phyloP scores from a whole-genome alignment of 2,113 vertebrate genomes.

The Crypturellus undulatus region DNA sequence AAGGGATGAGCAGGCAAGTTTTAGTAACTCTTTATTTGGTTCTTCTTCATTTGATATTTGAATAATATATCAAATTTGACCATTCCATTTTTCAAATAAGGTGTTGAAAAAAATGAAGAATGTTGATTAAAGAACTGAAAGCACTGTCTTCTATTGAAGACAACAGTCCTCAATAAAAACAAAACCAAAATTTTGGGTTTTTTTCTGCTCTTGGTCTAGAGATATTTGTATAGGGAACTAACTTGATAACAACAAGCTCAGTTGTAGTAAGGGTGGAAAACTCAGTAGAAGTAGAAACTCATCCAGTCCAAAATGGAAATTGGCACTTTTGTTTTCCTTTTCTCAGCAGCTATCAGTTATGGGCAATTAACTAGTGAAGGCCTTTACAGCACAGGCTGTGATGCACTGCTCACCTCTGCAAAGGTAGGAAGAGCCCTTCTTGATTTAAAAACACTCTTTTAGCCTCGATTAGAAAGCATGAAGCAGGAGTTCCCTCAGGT shows the following conservation, averaged over 20 bases:
- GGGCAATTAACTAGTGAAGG: background rate
- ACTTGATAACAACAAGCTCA: background rate
- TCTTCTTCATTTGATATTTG: background rate
- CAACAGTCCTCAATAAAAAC: background rate
- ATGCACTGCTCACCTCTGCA: background rate
- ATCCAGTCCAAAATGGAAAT: background rate
- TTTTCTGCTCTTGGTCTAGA: background rate
- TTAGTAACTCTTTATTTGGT: background rate
- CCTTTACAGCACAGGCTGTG: background rate
- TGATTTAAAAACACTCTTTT: background rate
- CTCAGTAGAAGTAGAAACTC: background rate
- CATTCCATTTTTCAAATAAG: background rate
- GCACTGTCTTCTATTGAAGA: background rate
- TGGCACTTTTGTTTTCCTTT: background rate
- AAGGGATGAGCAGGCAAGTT: conserved; percentile 52
- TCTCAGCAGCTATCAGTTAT: background rate
- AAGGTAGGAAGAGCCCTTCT: rapidly evolving
- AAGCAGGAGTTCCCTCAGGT: background rate
- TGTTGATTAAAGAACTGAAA: background rate
- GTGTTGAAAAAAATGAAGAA: background rate
- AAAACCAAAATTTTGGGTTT: background rate
- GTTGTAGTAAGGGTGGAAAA: background rate
- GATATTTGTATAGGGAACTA: background rate
- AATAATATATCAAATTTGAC: background rate
- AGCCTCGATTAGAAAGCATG: background rate